Base-by-base conservation (phyloP, 2,113 vertebrate species). In the Planiliza haematocheilus region DNA sequence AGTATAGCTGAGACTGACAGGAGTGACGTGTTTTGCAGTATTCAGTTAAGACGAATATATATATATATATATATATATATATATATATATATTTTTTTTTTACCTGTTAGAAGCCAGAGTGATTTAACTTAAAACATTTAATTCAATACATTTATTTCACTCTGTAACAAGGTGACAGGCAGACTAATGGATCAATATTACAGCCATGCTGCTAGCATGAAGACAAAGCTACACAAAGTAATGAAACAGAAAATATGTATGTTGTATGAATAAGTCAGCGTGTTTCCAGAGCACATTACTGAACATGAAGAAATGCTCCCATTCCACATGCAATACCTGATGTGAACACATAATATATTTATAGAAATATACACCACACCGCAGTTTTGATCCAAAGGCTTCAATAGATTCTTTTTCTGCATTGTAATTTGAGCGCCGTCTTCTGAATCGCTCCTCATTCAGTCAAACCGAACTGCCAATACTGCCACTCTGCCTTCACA, bases 241-340 rank as follows among this genome's bases (percentile, higher is more conserved):
- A 18, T 9, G 52, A 51, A 43, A 50, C 0, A 39, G 20, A 62
- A 18, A 70, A 57, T 14, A 61, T 37, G 30, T 50, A 64, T 34
- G 8, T 43, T 43, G 34, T 50, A 77, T 81, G 7, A 78, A 85
- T 81, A 70, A 71, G 46, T 67, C 53, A 82, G n/a, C 43, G 5
- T 70, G 63, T 73, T 77, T 70, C 43, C n/a, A 70, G 37, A 48
- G 58, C 58, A 18, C 50, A 18, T 53, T 65, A 53, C 49, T 48
- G 72, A 43, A 12, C 34, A 20, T n/a, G 51, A 12, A 70, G 51
- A 30, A 39, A 50, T 18, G 38, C 64, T 67, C 20, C 24, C 24
- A 55, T 43, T 37, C 30, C 39, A 59, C 51, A 71, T 4, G 9
- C 45, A 16, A 41, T 53, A 43, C 70, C 62, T 75, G 21, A 58